phyloP scores from a whole-genome alignment of 2,797 vertebrate species.

The Denticeps clupeoides region DNA sequence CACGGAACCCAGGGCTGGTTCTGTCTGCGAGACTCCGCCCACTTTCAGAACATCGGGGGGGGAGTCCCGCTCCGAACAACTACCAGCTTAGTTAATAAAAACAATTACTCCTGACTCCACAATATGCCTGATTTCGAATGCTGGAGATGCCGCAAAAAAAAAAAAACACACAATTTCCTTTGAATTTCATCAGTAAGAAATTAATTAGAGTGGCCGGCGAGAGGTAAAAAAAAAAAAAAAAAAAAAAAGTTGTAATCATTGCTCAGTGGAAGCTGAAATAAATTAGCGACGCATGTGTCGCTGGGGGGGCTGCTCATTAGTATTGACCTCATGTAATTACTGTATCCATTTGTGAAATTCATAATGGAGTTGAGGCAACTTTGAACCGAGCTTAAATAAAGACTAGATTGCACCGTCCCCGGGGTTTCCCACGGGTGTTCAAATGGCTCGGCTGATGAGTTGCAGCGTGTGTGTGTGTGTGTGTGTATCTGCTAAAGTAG shows the following conservation, averaged over 20 bases:
- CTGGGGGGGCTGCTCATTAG: slow-evolving; percentile 55
- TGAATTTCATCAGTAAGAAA: slow-evolving; percentile 55
- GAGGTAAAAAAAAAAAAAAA: too few relatives aligned
- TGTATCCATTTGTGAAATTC: slow-evolving; percentile 68
- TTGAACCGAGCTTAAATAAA: slow-evolving; percentile 47
- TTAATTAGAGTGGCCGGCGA: slow-evolving; percentile 58
- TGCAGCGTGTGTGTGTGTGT: slow-evolving; percentile 15
- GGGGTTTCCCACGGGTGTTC: slow-evolving; percentile 34
- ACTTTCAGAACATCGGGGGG: slow-evolving; percentile 41
- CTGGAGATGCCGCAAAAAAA: slow-evolving; percentile 26
- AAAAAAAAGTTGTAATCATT: slow-evolving; percentile 53
- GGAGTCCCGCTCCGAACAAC: slow-evolving; percentile 38
- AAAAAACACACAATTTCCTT: too few relatives aligned
- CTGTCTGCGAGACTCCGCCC: slow-evolving; percentile 38
- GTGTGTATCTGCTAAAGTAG: slow-evolving; percentile 8
- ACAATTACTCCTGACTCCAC: slow-evolving; percentile 45
- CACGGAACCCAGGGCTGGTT: slow-evolving; percentile 30
- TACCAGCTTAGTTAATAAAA: slow-evolving; percentile 53
- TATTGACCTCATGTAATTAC: slow-evolving; percentile 63
- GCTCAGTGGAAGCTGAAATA: slow-evolving; percentile 57
- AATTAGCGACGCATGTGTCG: slow-evolving; percentile 62
- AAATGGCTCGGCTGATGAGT: slow-evolving; percentile 33
- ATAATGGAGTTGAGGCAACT: slow-evolving; percentile 60
- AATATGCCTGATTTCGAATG: slow-evolving; percentile 36
- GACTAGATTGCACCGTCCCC: slow-evolving; percentile 47